Evolutionary conservation across 1,140 invertebrate genomes (phyloP), one percentile per base, ranked within the genome.

Genomic region (Apocrypta bakeri): DNA sequence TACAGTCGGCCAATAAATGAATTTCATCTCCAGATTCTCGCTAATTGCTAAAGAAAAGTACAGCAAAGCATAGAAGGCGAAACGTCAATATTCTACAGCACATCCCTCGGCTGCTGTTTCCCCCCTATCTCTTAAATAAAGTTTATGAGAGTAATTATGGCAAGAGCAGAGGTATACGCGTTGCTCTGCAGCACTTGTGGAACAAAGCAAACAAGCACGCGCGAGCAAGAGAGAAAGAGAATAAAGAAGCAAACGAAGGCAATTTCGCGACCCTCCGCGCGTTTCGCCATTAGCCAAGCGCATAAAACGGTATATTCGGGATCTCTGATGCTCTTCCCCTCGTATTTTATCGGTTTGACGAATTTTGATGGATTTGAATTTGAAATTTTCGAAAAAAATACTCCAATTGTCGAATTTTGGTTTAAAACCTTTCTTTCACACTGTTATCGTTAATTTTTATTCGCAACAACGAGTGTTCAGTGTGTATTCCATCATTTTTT

Each of bases 161-260:
- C 17, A n/a, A 37, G 31, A 56, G 48, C 48, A 17, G 48, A 56
- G 48, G 17, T n/a, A 56, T 56, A 37, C 33, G 33, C 33, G 33
- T 9, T 37, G 14, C 48, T 3, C 48, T n/a, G 21, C 48, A 56
- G 63, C 27, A 69, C 81, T 25, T 40, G 84, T 56, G 48, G 33
- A 81, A 82, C 76, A 78, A 81, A 63, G 81, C 63, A 74, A 81
- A 71, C 56, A 73, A 63, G 74, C 56, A 33, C 3, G 48, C 21
- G 48, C 17, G 48, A 56, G 48, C 1, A 12, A 42, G 40, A 42
- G 40, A 42, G 48, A 42, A 14, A 42, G 48, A 56, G 21, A 40
- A 17, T 48, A 79, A 83, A 72, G 68, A 74, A 81, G 79, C 56
- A 66, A 81, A 80, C 71, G 79, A 66, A 74, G 79, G 79, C 79